Conservation (phyloP, 2,888 invertebrate species). For the Dexiosoma caninum region DNA sequence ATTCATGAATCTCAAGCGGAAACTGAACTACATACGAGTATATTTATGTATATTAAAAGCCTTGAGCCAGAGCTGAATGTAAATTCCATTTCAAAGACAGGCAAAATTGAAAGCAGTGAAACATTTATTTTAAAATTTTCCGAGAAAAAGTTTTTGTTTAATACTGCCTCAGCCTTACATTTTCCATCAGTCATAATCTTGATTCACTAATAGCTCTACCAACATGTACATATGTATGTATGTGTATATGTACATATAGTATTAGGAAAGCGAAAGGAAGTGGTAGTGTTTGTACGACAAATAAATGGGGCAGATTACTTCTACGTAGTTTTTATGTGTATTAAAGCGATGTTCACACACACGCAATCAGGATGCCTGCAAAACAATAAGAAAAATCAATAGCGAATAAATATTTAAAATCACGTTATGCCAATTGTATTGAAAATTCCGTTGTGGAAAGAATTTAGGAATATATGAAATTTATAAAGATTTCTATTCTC, state of each 20-base stretch:
- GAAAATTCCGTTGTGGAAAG: no score
- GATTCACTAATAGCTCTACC: background rate
- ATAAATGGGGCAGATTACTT: constrained; percentile 36
- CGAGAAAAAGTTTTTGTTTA: background rate
- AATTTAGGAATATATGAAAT: no score
- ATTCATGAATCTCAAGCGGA: constrained; percentile 44
- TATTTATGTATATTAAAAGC: background rate
- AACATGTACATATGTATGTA: background rate
- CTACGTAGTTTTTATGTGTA: constrained; percentile 3
- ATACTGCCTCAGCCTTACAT: constrained; percentile 29
- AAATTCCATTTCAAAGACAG: constrained; percentile 33
- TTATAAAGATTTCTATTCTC: no score
- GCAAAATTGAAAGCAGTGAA: no score
- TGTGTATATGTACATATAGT: no score
- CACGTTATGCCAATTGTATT: background rate
- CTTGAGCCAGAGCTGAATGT: constrained; percentile 22
- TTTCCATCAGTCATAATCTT: background rate
- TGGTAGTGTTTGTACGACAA: constrained; percentile 13
- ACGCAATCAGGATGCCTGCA: constrained; percentile 18
- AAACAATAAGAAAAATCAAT: constrained; percentile 41
- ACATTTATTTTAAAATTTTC: no score
- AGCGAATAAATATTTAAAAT: constrained; percentile 13
- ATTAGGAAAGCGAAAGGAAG: background rate
- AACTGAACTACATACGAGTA: constrained; percentile 32
- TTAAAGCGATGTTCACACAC: constrained; percentile 41